phyloP scores from a whole-genome alignment of 2,797 vertebrate genomes.

The Orestias chungarensis region DNA sequence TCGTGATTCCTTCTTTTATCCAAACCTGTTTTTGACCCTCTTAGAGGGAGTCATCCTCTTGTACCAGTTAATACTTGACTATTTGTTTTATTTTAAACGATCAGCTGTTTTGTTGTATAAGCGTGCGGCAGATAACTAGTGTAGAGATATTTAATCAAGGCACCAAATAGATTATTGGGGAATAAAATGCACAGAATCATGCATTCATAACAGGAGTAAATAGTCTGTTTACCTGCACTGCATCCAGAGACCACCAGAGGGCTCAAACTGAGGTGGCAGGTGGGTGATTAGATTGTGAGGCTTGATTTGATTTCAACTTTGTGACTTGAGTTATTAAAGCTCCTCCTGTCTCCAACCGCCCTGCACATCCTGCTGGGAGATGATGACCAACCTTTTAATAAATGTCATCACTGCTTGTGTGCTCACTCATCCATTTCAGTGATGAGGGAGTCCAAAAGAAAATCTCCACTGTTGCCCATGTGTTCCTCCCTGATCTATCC shows the following conservation, averaged over 20 bases:
- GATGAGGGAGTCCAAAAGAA: slow-evolving; percentile 17
- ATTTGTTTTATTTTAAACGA: too few relatives aligned
- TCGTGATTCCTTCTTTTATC: too few relatives aligned
- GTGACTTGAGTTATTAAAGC: slow-evolving; percentile 39
- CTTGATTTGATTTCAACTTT: slow-evolving; percentile 55
- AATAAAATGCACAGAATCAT: too few relatives aligned
- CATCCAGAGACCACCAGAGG: slow-evolving; percentile 50
- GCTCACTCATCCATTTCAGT: background rate
- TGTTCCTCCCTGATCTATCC: slow-evolving; percentile 24
- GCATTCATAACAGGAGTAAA: too few relatives aligned
- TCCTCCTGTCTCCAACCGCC: slow-evolving; percentile 41
- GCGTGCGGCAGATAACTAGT: too few relatives aligned
- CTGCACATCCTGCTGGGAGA: slow-evolving; percentile 41
- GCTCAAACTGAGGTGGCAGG: slow-evolving; percentile 20
- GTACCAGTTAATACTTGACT: too few relatives aligned
- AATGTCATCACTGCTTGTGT: slow-evolving; percentile 27
- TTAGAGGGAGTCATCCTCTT: too few relatives aligned
- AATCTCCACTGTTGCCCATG: slow-evolving; percentile 20
- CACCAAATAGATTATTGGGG: too few relatives aligned
- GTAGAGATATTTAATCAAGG: too few relatives aligned
- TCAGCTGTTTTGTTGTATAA: too few relatives aligned
- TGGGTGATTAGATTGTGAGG: slow-evolving; percentile 41
- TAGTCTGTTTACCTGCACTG: slow-evolving; percentile 21
- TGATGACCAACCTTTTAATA: slow-evolving; percentile 49
- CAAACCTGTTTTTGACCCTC: too few relatives aligned